These are phyloP conservation scores for Actinia tenebrosa DNA, from an alignment of 64 coral and sea anemone genomes.

Conservation along the genomic window DNA sequence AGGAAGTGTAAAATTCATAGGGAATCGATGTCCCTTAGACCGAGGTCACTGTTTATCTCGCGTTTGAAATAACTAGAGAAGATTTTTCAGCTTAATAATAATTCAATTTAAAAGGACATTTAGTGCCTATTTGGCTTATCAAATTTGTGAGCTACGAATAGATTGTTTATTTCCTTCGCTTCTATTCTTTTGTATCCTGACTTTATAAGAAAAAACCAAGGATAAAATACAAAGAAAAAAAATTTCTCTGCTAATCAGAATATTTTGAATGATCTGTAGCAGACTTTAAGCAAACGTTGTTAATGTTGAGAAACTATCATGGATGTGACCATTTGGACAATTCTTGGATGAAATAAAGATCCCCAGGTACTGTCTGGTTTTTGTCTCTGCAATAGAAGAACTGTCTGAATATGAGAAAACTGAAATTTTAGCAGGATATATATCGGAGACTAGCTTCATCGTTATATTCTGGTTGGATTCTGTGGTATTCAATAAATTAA, in stretches of 20 bases:
- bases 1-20: background rate
- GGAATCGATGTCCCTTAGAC: background rate
- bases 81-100: background rate
- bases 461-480: background rate
- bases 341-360: background rate
- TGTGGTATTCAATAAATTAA: background rate
- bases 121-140: background rate
- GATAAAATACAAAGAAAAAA: background rate
- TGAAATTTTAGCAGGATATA: background rate
- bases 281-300: background rate
- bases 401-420: background rate
- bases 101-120: too few species aligned
- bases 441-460: background rate
- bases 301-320: conserved; percentile 3
- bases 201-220: background rate
- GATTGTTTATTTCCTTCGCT: background rate
- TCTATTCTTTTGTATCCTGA: background rate
- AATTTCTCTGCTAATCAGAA: background rate
- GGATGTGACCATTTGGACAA: conserved; percentile 7
- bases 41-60: background rate
- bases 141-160: background rate
- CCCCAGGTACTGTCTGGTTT: background rate
- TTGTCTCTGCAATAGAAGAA: background rate
- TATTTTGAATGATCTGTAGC: background rate
- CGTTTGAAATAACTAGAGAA: background rate